Evolutionary conservation across 2,113 vertebrate genomes (phyloP).

Genomic region (Erpornis zantholeuca): DNA sequence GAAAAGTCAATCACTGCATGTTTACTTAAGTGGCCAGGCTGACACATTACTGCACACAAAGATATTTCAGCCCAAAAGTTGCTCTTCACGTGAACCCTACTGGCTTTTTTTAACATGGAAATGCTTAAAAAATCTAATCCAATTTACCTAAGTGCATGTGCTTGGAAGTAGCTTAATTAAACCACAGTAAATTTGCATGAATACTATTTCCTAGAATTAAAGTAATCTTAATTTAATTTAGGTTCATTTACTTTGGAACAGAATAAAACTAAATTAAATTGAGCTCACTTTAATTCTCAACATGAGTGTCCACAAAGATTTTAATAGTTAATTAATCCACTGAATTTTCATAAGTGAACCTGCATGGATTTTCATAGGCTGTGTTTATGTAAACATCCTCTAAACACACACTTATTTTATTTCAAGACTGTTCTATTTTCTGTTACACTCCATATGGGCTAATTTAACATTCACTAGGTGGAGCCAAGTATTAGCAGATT

Average conservation of each 20-base stretch:
- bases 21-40: neutral
- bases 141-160: neutral
- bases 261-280: constrained; percentile 38
- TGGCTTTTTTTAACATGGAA: neutral
- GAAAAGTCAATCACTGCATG: neutral
- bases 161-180: constrained; percentile 32
- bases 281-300: neutral
- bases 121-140: neutral
- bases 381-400: constrained; percentile 35
- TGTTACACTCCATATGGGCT: constrained; percentile 47
- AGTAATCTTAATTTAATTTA: constrained; percentile 51
- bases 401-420: neutral
- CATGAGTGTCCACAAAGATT: neutral
- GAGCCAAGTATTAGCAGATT: constrained; percentile 28
- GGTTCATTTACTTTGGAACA: constrained; percentile 26
- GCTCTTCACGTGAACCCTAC: neutral
- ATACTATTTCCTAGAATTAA: constrained; percentile 5
- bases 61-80: neutral
- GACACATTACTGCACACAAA: neutral
- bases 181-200: constrained; percentile 2
- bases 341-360: constrained; percentile 9
- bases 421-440: constrained; percentile 53
- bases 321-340: constrained; percentile 33
- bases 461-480: constrained; percentile 42
- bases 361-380: constrained; percentile 15